Percentiles rank a stretch among this genome's conserved stretches.
These are phyloP conservation scores for Zosterops lateralis DNA, from an alignment of 2,113 vertebrate species.

Conservation along the genomic window DNA sequence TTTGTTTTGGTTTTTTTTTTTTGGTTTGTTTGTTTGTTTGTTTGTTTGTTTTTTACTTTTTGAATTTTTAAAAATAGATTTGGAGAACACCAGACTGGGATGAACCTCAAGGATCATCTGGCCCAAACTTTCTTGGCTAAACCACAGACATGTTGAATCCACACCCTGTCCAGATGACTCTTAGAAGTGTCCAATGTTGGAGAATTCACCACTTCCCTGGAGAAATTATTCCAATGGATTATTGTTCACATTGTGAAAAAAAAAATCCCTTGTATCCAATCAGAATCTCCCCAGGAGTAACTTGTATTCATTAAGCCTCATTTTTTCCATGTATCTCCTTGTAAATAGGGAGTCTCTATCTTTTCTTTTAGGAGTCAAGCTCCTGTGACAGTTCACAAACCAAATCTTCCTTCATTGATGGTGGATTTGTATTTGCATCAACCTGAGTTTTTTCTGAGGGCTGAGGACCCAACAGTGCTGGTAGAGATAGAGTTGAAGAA, in stretches of 20 bases:
- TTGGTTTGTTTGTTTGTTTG: no score
- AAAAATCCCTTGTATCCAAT: neutral
- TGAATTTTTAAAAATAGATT: neutral
- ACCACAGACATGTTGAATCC: neutral
- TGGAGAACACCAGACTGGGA: no score
- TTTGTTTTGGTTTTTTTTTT: no score
- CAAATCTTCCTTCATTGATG: neutral
- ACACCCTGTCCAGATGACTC: neutral
- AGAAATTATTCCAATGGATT: neutral
- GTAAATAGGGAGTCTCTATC: neutral
- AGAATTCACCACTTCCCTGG: neutral
- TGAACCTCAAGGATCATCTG: neutral
- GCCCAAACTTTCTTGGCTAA: neutral
- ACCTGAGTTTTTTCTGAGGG: rapidly evolving
- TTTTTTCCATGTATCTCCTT: neutral
- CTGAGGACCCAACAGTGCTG: rapidly evolving
- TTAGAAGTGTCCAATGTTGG: no score
- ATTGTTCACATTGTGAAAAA: neutral
- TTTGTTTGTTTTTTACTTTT: no score
- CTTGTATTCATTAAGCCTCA: neutral
- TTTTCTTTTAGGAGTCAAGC: neutral
- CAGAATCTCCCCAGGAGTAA: neutral
- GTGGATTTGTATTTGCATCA: neutral
- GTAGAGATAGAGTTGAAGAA: neutral
- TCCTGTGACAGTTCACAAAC: neutral